Evolutionary conservation across 2,113 vertebrate species (phyloP).

Genomic region (Aegotheles bennettii): DNA sequence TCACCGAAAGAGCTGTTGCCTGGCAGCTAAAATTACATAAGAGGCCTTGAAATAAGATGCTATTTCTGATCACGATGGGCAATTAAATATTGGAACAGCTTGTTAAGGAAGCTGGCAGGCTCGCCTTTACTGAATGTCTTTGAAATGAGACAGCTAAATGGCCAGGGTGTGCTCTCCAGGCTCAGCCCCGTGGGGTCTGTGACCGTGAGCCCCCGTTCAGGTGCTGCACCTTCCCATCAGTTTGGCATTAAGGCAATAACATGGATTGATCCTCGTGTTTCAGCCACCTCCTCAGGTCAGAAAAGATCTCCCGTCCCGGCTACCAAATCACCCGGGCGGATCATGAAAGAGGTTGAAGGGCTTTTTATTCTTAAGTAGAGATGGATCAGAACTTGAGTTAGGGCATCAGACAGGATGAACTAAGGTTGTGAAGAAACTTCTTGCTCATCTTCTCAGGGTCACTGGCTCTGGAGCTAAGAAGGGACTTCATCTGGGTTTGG

Average conservation of each 20-base stretch:
- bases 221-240: background rate
- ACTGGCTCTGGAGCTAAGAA: background rate
- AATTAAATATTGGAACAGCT: conserved; percentile 56
- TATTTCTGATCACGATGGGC: conserved; percentile 35
- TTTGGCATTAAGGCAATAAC: background rate
- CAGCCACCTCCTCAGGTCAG: background rate
- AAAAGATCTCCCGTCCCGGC: background rate
- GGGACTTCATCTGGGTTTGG: background rate
- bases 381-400: background rate
- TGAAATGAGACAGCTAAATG: background rate
- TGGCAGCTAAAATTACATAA: conserved; percentile 49
- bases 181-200: background rate
- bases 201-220: background rate
- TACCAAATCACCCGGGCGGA: background rate
- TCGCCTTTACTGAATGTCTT: background rate
- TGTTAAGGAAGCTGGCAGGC: conserved; percentile 37
- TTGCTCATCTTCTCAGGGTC: background rate
- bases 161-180: background rate
- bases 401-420: background rate
- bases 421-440: background rate
- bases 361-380: background rate
- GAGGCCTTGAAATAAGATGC: conserved; percentile 44
- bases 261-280: fast-evolving
- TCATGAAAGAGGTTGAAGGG: background rate
- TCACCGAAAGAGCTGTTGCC: conserved; percentile 28